Conservation (phyloP, 2,113 vertebrate genomes). For the Machaerirhynchus nigripectus region DNA sequence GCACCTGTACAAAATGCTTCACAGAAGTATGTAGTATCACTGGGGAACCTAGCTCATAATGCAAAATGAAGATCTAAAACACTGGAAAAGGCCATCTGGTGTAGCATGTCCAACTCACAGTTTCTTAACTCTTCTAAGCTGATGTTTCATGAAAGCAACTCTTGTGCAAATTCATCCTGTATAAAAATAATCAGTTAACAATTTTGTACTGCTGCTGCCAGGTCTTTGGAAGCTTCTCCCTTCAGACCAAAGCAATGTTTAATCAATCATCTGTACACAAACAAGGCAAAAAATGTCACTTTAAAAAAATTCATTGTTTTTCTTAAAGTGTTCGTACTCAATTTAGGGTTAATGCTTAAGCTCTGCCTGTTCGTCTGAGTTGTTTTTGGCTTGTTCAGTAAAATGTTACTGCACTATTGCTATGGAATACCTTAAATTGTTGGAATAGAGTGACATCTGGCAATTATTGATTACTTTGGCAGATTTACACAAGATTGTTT, state of each 20-base stretch:
- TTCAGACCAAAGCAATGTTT: neutral
- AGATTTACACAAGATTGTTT: neutral
- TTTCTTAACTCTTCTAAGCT: neutral
- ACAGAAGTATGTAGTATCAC: neutral
- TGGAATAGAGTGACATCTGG: neutral
- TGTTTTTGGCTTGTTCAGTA: neutral
- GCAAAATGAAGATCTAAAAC: neutral
- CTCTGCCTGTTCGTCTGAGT: neutral
- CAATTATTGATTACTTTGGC: neutral
- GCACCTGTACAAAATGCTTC: neutral
- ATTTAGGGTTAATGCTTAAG: neutral
- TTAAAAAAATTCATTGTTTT: neutral
- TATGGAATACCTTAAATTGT: neutral
- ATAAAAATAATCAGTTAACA: neutral
- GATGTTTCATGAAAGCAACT: neutral
- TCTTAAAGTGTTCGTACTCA: neutral
- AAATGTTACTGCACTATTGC: neutral
- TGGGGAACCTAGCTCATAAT: neutral
- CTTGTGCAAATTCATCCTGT: neutral
- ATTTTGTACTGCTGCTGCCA: neutral
- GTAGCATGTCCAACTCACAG: neutral
- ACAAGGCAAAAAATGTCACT: neutral
- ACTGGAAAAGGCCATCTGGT: neutral
- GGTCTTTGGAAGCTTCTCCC: neutral
- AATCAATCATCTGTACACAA: neutral